Conservation (phyloP, 2,888 invertebrate genomes). For the Scaptomyza caliginosa region DNA sequence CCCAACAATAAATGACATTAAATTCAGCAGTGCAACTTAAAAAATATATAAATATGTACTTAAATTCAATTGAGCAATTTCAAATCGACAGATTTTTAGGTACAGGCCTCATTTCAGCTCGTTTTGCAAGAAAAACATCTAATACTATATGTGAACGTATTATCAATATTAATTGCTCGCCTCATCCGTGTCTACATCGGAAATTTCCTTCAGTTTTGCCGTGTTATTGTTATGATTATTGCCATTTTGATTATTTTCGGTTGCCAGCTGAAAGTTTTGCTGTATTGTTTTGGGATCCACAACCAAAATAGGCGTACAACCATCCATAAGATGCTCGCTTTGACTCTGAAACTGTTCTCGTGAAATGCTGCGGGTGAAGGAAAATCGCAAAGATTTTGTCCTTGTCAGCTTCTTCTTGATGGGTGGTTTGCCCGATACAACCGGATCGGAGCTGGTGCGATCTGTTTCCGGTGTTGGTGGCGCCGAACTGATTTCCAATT, state of each 20-base stretch:
- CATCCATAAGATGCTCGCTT: slow-evolving; percentile 83
- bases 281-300: slow-evolving; percentile 81
- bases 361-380: slow-evolving; percentile 84
- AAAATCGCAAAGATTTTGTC: slow-evolving; percentile 83
- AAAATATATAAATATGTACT: slow-evolving; percentile 57
- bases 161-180: slow-evolving; percentile 80
- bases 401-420: slow-evolving; percentile 83
- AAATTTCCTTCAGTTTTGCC: slow-evolving; percentile 77
- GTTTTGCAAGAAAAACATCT: slow-evolving; percentile 26
- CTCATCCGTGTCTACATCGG: slow-evolving; percentile 83
- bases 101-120: slow-evolving; percentile 69
- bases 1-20: slow-evolving; percentile 53
- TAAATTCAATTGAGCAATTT: slow-evolving; percentile 48
- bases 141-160: slow-evolving; percentile 48
- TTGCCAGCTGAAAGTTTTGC: slow-evolving; percentile 81
- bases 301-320: slow-evolving; percentile 84
- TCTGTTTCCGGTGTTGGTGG: slow-evolving; percentile 80
- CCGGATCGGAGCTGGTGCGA: slow-evolving; percentile 72
- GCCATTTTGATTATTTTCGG: slow-evolving; percentile 61
- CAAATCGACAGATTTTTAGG: slow-evolving; percentile 42
- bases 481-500: slow-evolving; percentile 70
- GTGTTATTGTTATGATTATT: slow-evolving; percentile 43
- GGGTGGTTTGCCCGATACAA: slow-evolving; percentile 76
- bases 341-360: slow-evolving; percentile 84
- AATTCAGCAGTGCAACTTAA: slow-evolving; percentile 56